A percentile compares a stretch with the other conserved stretches of the same genome.
Evolutionary conservation across 2,113 vertebrate genomes (phyloP).

Genomic region (Dicentrarchus labrax): DNA sequence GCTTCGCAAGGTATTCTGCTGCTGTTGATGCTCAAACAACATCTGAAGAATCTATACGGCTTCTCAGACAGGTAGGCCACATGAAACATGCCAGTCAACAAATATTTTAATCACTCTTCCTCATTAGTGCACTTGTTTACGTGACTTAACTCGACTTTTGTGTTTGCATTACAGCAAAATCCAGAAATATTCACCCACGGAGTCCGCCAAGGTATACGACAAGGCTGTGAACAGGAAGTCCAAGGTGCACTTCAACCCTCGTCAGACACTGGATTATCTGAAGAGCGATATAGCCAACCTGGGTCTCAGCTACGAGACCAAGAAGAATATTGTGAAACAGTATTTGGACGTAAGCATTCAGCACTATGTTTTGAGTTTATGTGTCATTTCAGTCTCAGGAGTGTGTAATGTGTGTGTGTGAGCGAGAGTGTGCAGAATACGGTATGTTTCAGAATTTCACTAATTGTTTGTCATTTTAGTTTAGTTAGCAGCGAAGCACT

Average conservation of each 20-base stretch:
- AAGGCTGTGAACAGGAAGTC: conserved; percentile 97
- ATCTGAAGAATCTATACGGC: conserved; percentile 97
- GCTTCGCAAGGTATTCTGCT: conserved; percentile 97
- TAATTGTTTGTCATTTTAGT: background rate
- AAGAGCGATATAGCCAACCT: conserved; percentile 88
- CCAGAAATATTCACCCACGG: conserved; percentile 98
- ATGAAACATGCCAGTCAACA: background rate
- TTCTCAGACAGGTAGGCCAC: conserved; percentile 94
- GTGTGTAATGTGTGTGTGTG: background rate
- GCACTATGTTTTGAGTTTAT: background rate
- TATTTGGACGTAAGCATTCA: conserved; percentile 94
- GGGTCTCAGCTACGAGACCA: conserved; percentile 91
- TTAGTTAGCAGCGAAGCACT: background rate
- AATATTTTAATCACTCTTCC: background rate
- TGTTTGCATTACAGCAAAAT: conserved; percentile 91
- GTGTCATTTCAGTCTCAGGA: conserved; percentile 8
- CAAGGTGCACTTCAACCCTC: conserved; percentile 94
- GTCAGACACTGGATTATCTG: conserved; percentile 95
- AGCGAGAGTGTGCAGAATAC: background rate
- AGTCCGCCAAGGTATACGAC: conserved; percentile 98
- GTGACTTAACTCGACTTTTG: conserved; percentile 31
- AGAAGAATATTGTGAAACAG: conserved; percentile 96
- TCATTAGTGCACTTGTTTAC: background rate
- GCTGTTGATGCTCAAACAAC: conserved; percentile 96
- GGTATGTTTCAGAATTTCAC: background rate